Percentiles rank a stretch among this genome's conserved stretches.
Evolutionary conservation across 2,113 vertebrate species (phyloP).

Genomic region (Astatoreochromis straeleni): DNA sequence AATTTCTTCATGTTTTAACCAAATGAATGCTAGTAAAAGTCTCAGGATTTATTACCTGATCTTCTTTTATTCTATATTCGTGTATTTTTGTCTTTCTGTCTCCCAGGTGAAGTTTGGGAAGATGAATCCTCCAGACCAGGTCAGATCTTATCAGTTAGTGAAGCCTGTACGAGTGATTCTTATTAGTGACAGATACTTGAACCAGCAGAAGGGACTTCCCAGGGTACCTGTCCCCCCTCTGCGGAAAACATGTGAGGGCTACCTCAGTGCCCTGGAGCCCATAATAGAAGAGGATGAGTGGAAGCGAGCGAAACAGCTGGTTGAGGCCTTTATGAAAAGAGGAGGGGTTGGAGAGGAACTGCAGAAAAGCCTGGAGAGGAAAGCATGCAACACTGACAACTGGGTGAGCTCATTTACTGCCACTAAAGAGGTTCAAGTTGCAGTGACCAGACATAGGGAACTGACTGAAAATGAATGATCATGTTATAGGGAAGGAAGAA

Average conservation of each 20-base stretch:
- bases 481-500: neutral
- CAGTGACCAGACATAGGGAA: neutral
- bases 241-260: slow-evolving; percentile 85
- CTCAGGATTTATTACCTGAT: neutral
- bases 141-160: slow-evolving; percentile 76
- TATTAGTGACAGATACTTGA: slow-evolving; percentile 75
- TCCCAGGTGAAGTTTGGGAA: slow-evolving; percentile 43
- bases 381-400: slow-evolving; percentile 81
- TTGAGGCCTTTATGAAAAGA: slow-evolving; percentile 77
- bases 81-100: neutral
- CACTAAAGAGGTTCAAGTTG: neutral
- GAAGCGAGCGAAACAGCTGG: slow-evolving; percentile 72
- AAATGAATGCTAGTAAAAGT: neutral
- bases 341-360: slow-evolving; percentile 85
- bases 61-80: neutral
- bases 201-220: slow-evolving; percentile 83
- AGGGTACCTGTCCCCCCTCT: slow-evolving; percentile 82
- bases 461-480: neutral
- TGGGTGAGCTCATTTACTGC: slow-evolving; percentile 75
- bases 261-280: slow-evolving; percentile 82
- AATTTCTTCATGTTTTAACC: neutral
- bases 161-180: slow-evolving; percentile 74
- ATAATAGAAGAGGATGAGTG: slow-evolving; percentile 83
- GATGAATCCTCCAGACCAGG: slow-evolving; percentile 69
- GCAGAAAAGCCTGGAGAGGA: slow-evolving; percentile 84